Evolutionary conservation across 1,140 invertebrate genomes (phyloP), one percentile per base, ranked within the genome.

Genomic region (Apolygus lucorum): DNA sequence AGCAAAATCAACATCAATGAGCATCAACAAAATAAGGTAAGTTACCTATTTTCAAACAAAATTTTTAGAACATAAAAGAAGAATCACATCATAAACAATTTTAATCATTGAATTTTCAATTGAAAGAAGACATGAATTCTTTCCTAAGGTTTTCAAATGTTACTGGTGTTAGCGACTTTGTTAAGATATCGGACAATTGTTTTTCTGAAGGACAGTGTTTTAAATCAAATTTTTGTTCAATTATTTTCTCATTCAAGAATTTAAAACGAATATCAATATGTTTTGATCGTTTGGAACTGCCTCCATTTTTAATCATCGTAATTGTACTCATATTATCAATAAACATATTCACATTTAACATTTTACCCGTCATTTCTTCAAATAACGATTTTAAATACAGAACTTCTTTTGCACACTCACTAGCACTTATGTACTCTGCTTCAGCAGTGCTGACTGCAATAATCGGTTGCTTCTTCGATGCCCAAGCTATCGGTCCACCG

Each of bases 291-390:
- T 65, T 73, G 28, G 65, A 26, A 21, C 52, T 52, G 17, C 49
- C 25, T 1, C 54, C 34, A 63, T 73, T 71, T 63, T 73, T 71
- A 26, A 67, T 59, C 28, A 52, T 59, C 65, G 28, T 52, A 13
- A 70, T 66, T 29, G 74, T 72, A 67, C 75, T 76, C 49, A 68
- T 26, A 73, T 75, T 76, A 68, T 75, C 73, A 28, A 73, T 49
- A 29, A 63, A 68, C 13, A 74, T 24, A 42, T n/a, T 65, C 21
- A n/a, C 34, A 28, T 64, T 69, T 28, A 24, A 67, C 21, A 2
- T 70, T 62, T 49, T 13, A 49, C 29, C 52, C n/a, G 68, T 42
- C 26, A 74, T 34, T 17, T 67, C 68, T 63, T 72, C 68, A 1
- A 75, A 66, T 24, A 67, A 67, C 2, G 28, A n/a, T 42, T 49